A percentile compares a stretch with the other conserved stretches of the same genome.
Conservation (phyloP, 2,797 vertebrate species). For the Parauchenoglanis punctatus region DNA sequence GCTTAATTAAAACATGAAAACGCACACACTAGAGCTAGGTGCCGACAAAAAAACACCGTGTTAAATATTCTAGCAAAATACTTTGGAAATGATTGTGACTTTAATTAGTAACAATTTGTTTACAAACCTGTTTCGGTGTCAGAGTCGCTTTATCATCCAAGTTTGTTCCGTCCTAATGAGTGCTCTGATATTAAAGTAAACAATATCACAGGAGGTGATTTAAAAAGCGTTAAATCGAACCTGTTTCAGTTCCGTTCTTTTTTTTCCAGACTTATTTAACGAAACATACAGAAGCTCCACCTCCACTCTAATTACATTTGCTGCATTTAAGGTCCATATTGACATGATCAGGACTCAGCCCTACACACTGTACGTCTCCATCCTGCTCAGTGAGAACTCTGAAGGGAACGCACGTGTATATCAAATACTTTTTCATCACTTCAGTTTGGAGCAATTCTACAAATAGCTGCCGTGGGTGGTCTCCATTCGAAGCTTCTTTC, state of each 20-base stretch:
- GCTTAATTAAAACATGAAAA: not conserved
- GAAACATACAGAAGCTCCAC: not conserved
- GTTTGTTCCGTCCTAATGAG: not conserved
- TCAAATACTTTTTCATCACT: not conserved
- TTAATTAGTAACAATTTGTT: not conserved
- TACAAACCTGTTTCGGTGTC: not conserved
- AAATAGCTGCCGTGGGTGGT: constrained; percentile 13
- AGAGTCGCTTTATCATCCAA: not conserved
- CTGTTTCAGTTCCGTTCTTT: not conserved
- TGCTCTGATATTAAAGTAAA: not conserved
- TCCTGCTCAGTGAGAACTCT: not conserved
- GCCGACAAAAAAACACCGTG: not conserved
- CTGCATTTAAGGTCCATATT: not conserved
- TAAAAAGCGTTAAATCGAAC: not conserved
- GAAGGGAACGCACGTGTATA: not conserved
- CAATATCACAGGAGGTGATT: not conserved
- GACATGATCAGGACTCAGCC: not conserved
- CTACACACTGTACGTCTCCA: not conserved
- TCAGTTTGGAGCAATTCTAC: not conserved
- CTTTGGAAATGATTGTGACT: no score
- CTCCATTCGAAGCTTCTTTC: constrained; percentile 10
- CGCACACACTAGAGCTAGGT: not conserved
- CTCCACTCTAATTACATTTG: not conserved
- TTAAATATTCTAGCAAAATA: not conserved
- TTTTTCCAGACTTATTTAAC: not conserved